phyloP scores from a whole-genome alignment of 2,888 invertebrate genomes.

The Temnothorax rugatulus region DNA sequence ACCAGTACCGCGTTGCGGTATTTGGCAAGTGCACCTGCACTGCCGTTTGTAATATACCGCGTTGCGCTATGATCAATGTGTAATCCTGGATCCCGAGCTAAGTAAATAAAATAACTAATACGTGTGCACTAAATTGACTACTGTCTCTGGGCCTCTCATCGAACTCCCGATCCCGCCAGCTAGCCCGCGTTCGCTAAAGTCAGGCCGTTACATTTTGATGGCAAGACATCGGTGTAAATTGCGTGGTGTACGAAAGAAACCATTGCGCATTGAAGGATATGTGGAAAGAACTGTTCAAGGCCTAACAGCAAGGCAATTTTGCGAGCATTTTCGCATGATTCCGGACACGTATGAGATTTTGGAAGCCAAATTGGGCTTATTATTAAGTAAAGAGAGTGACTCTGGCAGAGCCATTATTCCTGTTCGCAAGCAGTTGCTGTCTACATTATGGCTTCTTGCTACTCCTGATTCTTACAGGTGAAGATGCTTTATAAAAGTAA shows the following conservation, averaged over 20 bases:
- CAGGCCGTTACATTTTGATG: too few relatives aligned
- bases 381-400: not conserved
- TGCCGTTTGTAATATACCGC: too few relatives aligned
- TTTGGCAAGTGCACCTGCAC: too few relatives aligned
- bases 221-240: not conserved
- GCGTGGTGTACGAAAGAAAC: not conserved
- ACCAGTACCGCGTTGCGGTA: too few relatives aligned
- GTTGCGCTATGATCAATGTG: too few relatives aligned
- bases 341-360: not conserved
- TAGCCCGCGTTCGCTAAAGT: too few relatives aligned
- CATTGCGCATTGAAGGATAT: not conserved
- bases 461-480: conserved; percentile 19
- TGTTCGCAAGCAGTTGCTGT: not conserved
- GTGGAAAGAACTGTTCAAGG: not conserved
- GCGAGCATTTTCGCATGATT: conserved; percentile 3
- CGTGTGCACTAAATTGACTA: too few relatives aligned
- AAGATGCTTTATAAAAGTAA: not conserved
- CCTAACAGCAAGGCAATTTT: not conserved
- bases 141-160: too few relatives aligned
- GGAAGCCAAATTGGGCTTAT: not conserved
- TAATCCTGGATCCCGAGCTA: too few relatives aligned
- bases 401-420: not conserved
- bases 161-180: too few relatives aligned
- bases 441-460: not conserved
- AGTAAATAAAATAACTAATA: too few relatives aligned